These are phyloP conservation scores for Drepana falcataria DNA, from an alignment of 2,888 invertebrate species.

Conservation along the genomic window DNA sequence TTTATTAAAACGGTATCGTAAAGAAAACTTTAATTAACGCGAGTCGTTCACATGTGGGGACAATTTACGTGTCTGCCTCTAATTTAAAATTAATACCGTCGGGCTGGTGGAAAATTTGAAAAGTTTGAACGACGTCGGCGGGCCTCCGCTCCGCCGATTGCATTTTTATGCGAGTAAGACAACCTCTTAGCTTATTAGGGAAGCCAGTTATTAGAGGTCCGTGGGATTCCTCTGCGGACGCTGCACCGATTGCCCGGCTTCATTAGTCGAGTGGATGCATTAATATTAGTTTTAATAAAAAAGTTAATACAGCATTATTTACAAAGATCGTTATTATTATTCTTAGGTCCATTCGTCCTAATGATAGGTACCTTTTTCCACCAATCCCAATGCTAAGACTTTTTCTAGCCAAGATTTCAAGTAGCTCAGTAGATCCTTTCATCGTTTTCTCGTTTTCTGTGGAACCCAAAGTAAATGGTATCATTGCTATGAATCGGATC, in stretches of 20 bases:
- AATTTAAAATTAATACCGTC: conserved; percentile 72
- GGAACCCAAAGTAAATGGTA: too few species aligned
- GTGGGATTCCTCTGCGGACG: conserved; percentile 58
- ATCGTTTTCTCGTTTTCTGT: conserved; percentile 8
- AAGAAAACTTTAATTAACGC: conserved; percentile 55
- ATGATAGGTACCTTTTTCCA: too few species aligned
- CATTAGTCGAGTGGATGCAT: conserved; percentile 71
- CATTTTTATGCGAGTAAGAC: conserved; percentile 73
- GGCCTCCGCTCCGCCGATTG: conserved; percentile 62
- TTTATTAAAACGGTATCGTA: conserved; percentile 15
- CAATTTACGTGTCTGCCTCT: conserved; percentile 57
- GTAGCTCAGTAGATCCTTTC: conserved; percentile 9
- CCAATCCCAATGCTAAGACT: too few species aligned
- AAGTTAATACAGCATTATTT: too few species aligned
- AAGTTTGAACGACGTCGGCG: conserved; percentile 71
- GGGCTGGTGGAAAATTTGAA: conserved; percentile 72
- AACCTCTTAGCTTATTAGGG: conserved; percentile 75
- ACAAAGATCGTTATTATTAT: too few species aligned
- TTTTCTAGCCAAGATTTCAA: too few species aligned
- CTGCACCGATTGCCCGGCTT: conserved; percentile 56
- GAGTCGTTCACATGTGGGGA: conserved; percentile 56
- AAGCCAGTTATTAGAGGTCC: conserved; percentile 67
- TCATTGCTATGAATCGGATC: too few species aligned
- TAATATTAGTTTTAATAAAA: background rate
- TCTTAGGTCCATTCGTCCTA: too few species aligned